phyloP scores from a whole-genome alignment of 2,888 invertebrate genomes.

The Parascotia fuliginaria region DNA sequence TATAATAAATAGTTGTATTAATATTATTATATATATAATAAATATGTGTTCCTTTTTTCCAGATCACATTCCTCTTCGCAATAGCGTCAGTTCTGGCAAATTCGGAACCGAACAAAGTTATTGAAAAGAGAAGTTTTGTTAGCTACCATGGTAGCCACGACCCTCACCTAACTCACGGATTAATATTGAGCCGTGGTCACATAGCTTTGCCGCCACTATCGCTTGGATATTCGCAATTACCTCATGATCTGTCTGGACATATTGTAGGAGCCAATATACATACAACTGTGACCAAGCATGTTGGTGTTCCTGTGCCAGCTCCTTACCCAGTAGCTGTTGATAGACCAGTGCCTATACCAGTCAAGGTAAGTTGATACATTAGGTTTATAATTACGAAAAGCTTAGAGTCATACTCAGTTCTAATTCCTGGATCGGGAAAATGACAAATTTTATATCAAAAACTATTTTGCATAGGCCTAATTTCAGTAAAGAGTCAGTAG shows the following conservation, averaged over 20 bases:
- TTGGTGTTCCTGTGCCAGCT: constrained; percentile 79
- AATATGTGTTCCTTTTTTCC: no score
- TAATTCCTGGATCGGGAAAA: no score
- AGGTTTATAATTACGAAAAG: no score
- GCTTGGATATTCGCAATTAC: constrained; percentile 2
- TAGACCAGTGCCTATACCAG: constrained; percentile 76
- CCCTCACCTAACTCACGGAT: constrained; percentile 40
- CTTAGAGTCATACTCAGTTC: no score
- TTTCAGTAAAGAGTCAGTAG: no score
- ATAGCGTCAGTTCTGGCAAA: constrained; percentile 71
- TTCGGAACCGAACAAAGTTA: constrained; percentile 71
- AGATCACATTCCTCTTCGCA: constrained; percentile 69
- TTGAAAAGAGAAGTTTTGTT: constrained; percentile 74
- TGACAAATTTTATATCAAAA: no score
- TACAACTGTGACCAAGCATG: constrained; percentile 80
- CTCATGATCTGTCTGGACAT: constrained; percentile 33
- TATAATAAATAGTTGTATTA: no score
- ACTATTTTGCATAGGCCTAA: no score
- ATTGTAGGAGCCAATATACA: constrained; percentile 79
- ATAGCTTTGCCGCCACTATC: constrained; percentile 1
- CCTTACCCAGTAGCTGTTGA: constrained; percentile 81
- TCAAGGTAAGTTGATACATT: constrained; percentile 59
- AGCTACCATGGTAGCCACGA: constrained; percentile 66
- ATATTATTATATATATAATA: no score
- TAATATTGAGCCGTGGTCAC: constrained; percentile 2